Evolutionary conservation across 2,797 vertebrate genomes (phyloP).

Genomic region (Enteromius argenteus): DNA sequence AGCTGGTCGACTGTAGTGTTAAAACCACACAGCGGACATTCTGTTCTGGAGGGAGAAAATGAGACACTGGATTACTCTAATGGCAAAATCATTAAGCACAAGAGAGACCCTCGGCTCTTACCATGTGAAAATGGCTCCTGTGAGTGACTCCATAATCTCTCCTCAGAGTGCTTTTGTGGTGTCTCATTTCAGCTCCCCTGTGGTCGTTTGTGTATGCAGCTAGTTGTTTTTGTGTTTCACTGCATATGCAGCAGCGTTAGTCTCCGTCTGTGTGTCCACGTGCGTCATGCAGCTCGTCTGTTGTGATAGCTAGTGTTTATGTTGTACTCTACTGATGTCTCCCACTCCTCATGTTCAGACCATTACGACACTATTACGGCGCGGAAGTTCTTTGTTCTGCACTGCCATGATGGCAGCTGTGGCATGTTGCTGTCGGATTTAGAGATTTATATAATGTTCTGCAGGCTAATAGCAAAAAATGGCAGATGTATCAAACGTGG

Average conservation of each 20-base stretch:
- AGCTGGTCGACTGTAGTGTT: neutral
- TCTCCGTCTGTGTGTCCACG: constrained; percentile 2
- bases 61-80: constrained; percentile 55
- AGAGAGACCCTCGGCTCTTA: constrained; percentile 40
- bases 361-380: constrained; percentile 8
- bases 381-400: constrained; percentile 1
- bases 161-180: constrained; percentile 38
- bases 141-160: constrained; percentile 39
- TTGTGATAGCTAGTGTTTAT: constrained; percentile 28
- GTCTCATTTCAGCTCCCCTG: constrained; percentile 42
- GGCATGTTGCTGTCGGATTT: neutral
- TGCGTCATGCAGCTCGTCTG: neutral
- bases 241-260: constrained; percentile 3
- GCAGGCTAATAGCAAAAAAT: constrained; percentile 12
- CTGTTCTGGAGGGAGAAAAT: constrained; percentile 42
- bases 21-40: constrained; percentile 25
- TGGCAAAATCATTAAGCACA: constrained; percentile 59
- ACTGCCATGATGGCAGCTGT: constrained; percentile 4
- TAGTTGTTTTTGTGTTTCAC: constrained; percentile 38
- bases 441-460: neutral
- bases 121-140: constrained; percentile 49
- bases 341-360: neutral
- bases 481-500: constrained; percentile 49
- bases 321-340: constrained; percentile 3
- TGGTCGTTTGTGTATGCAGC: constrained; percentile 9